phyloP scores from a whole-genome alignment of 1,140 invertebrate species.

The Zaprionus ghesquierei region DNA sequence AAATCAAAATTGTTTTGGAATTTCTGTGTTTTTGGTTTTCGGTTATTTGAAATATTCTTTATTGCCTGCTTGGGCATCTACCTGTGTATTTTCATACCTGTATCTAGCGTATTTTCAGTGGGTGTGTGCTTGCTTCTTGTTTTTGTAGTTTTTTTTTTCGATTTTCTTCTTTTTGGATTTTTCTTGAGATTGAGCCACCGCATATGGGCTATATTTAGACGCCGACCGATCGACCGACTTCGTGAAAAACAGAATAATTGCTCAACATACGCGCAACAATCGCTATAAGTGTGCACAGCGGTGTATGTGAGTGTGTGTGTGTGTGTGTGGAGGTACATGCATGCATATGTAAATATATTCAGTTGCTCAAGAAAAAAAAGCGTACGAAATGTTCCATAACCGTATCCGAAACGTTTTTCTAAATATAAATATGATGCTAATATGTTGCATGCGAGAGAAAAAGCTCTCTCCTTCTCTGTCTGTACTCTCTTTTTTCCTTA shows the following conservation, averaged over 20 bases:
- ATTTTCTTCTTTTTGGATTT: slow-evolving; percentile 18
- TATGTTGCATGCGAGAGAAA: slow-evolving; percentile 32
- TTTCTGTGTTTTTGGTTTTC: slow-evolving; percentile 21
- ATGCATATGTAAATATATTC: slow-evolving; percentile 22
- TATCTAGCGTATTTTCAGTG: slow-evolving; percentile 31
- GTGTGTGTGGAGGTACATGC: neutral
- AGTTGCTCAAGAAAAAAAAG: slow-evolving; percentile 33
- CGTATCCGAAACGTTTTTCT: slow-evolving; percentile 66
- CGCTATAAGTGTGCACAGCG: slow-evolving; percentile 10
- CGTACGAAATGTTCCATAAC: slow-evolving; percentile 74
- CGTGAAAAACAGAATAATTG: slow-evolving; percentile 62
- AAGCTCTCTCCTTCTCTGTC: slow-evolving; percentile 26
- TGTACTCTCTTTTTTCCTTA: neutral
- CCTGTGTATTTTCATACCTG: slow-evolving; percentile 7
- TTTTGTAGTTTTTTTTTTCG: slow-evolving; percentile 1
- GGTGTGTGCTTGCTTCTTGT: slow-evolving; percentile 13
- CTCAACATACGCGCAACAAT: slow-evolving; percentile 58
- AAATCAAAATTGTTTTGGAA: slow-evolving; percentile 28
- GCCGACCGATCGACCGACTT: slow-evolving; percentile 58
- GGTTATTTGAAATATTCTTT: slow-evolving; percentile 54
- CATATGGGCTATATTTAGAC: slow-evolving; percentile 64
- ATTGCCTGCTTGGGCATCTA: slow-evolving; percentile 38
- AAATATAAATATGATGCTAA: slow-evolving; percentile 79
- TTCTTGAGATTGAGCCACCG: slow-evolving; percentile 53
- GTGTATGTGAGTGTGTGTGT: neutral